Conservation (phyloP, 2,797 vertebrate genomes). For the Chaetodon trifasciatus region DNA sequence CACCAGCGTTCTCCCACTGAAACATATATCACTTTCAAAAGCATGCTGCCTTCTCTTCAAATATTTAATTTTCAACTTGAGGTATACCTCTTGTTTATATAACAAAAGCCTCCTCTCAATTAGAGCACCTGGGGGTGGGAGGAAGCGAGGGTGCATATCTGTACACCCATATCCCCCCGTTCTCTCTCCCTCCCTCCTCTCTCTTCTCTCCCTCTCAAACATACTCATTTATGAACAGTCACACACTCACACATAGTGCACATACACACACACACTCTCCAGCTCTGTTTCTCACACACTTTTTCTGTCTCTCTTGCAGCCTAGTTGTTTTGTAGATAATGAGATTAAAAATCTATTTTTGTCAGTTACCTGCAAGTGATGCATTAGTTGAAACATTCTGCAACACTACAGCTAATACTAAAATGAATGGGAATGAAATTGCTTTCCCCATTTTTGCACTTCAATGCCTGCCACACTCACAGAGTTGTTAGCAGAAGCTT, state of each 20-base stretch:
- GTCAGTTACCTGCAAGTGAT: constrained; percentile 64
- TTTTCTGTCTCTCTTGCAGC: constrained; percentile 20
- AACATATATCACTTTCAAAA: constrained; percentile 67
- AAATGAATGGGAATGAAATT: constrained; percentile 52
- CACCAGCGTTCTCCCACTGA: constrained; percentile 61
- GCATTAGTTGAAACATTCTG: constrained; percentile 56
- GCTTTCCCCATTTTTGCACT: constrained; percentile 34
- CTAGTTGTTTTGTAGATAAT: constrained; percentile 68
- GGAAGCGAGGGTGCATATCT: constrained; percentile 57
- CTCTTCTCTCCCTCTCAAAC: constrained; percentile 50
- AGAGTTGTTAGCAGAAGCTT: constrained; percentile 38
- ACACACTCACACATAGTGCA: constrained; percentile 5
- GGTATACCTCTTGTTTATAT: constrained; percentile 75
- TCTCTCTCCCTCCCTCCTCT: neutral
- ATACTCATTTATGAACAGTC: constrained; percentile 44
- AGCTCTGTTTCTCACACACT: constrained; percentile 15
- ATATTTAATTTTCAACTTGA: constrained; percentile 78
- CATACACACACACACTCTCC: constrained; percentile 22
- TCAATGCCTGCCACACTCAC: constrained; percentile 40
- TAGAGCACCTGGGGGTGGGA: constrained; percentile 62
- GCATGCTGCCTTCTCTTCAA: constrained; percentile 59
- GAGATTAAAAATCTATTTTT: constrained; percentile 74
- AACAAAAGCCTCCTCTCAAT: constrained; percentile 77
- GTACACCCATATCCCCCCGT: constrained; percentile 21
- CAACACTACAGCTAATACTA: constrained; percentile 42